Conservation (phyloP, 2,113 vertebrate species). For the Mionectes macconnelli region DNA sequence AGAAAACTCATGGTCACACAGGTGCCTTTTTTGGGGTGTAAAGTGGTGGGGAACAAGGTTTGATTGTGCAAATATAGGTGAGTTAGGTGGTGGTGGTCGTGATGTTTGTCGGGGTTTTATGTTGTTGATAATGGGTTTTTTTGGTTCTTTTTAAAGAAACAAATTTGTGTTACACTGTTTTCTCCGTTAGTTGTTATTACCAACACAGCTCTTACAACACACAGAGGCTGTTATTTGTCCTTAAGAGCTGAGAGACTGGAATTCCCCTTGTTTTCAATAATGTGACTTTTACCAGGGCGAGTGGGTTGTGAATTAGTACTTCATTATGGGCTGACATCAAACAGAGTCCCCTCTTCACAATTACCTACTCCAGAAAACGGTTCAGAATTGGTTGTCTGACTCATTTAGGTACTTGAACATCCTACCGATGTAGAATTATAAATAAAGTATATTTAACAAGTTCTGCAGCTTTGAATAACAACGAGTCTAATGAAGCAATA, state of each 20-base stretch:
- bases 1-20: rapidly evolving
- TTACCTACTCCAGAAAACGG: neutral
- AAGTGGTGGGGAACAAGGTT: neutral
- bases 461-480: slow-evolving; percentile 3
- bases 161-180: neutral
- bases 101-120: neutral
- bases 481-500: neutral
- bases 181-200: neutral
- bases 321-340: neutral
- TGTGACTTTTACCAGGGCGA: neutral
- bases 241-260: neutral
- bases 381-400: slow-evolving; percentile 3
- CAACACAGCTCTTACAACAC: neutral
- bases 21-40: neutral
- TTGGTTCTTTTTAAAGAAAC: neutral
- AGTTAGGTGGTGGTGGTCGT: no score
- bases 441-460: neutral
- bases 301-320: neutral
- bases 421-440: neutral
- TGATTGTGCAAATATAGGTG: rapidly evolving
- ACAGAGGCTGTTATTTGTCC: neutral
- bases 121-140: neutral
- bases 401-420: slow-evolving; percentile 34
- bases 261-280: neutral
- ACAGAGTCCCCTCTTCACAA: neutral